Evolutionary conservation across 2,888 invertebrate species (phyloP).

Genomic region (Dusona sp.): DNA sequence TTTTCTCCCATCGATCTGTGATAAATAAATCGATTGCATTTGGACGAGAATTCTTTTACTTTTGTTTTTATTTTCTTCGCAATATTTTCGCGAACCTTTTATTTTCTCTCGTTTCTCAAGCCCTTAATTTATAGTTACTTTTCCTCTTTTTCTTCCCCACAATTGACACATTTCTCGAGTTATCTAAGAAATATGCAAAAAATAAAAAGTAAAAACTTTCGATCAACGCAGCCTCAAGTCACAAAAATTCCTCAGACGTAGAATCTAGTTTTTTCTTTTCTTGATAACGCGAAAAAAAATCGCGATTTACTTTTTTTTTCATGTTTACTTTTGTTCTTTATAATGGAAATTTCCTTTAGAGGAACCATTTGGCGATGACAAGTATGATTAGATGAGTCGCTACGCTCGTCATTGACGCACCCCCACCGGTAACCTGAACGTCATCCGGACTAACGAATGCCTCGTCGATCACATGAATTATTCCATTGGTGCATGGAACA

Average conservation of each 20-base stretch:
- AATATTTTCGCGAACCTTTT: constrained; percentile 5
- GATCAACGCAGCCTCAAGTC: constrained; percentile 59
- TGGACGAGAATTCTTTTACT: background rate
- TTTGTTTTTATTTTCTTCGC: background rate
- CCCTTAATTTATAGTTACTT: constrained; percentile 17
- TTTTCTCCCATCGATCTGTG: background rate
- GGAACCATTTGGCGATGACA: constrained; percentile 84
- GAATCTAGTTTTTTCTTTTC: constrained; percentile 36
- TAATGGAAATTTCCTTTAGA: constrained; percentile 75
- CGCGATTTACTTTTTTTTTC: constrained; percentile 26
- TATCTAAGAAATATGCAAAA: constrained; percentile 3
- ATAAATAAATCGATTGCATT: constrained; percentile 14
- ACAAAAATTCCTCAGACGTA: constrained; percentile 54
- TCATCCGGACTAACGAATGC: constrained; percentile 94
- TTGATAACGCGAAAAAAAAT: constrained; percentile 29
- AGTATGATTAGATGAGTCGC: constrained; percentile 84
- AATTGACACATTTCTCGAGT: constrained; percentile 15
- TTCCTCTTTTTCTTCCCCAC: constrained; percentile 6
- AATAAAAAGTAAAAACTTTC: constrained; percentile 16
- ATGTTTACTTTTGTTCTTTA: constrained; percentile 6
- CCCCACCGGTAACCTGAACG: constrained; percentile 88
- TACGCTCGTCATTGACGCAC: constrained; percentile 82
- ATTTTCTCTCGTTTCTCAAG: constrained; percentile 3
- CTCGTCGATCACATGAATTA: constrained; percentile 96
- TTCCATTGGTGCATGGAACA: constrained; percentile 97